Percentiles rank a stretch among this genome's conserved stretches.
phyloP scores from a whole-genome alignment of 2,888 invertebrate genomes.

The Erebia aethiops region DNA sequence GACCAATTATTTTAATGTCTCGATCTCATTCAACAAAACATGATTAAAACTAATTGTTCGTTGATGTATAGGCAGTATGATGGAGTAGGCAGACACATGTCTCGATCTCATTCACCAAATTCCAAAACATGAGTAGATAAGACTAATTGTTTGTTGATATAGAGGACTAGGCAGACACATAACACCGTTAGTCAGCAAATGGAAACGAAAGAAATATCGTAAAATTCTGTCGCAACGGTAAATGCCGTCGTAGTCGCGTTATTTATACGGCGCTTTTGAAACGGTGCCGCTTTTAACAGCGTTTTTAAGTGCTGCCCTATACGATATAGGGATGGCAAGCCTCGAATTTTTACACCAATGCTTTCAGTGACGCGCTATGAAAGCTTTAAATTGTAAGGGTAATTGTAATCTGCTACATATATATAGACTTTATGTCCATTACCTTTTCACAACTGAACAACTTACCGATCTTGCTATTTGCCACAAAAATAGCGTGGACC shows the following conservation, averaged over 20 bases:
- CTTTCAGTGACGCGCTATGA: conserved; percentile 11
- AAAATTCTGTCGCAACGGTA: conserved; percentile 70
- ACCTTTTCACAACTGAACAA: no score
- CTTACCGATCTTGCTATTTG: no score
- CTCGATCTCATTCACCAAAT: not conserved
- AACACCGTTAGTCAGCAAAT: conserved; percentile 39
- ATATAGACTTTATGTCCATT: not conserved
- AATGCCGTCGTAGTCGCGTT: conserved; percentile 68
- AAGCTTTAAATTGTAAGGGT: conserved; percentile 12
- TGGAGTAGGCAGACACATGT: not conserved
- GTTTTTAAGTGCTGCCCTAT: conserved; percentile 71
- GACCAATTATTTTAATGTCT: no score
- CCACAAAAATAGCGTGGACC: no score
- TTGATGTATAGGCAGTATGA: not conserved
- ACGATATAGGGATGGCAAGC: conserved; percentile 19
- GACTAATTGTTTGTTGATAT: not conserved
- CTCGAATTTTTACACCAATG: conserved; percentile 7
- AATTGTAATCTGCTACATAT: not conserved
- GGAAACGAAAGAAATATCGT: conserved; percentile 68
- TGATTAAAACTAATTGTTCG: not conserved
- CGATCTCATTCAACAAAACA: not conserved
- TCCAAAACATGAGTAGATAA: not conserved
- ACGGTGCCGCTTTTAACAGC: conserved; percentile 74
- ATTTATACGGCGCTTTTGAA: conserved; percentile 78
- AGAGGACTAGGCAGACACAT: conserved; percentile 7